Percentiles rank a stretch among this genome's conserved stretches.
These are phyloP conservation scores for Aptenodytes patagonicus DNA, from an alignment of 2,113 vertebrate genomes.

Conservation along the genomic window DNA sequence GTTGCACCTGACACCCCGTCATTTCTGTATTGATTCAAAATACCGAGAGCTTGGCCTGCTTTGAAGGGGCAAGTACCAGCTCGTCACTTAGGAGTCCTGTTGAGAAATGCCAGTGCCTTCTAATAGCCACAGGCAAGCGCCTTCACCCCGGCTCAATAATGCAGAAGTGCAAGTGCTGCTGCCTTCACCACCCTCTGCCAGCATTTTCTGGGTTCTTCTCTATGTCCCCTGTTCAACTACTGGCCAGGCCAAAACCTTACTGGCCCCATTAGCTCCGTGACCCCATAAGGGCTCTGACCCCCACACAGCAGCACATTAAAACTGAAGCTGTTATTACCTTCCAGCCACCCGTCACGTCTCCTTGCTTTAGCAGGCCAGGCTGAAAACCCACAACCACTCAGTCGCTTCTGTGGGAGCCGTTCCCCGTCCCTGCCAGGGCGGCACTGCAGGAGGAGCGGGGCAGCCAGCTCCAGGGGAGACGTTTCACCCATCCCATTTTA, in stretches of 20 bases:
- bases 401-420: rapidly evolving
- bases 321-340: neutral
- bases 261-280: neutral
- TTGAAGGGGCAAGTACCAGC: neutral
- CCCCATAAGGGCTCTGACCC: neutral
- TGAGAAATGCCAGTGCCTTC: neutral
- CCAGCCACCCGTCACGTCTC: rapidly evolving
- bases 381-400: neutral
- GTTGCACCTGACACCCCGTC: neutral
- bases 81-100: neutral
- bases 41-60: neutral
- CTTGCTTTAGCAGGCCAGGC: neutral
- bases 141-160: neutral
- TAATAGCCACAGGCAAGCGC: neutral
- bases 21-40: neutral
- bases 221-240: neutral
- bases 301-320: neutral
- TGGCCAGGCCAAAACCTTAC: neutral
- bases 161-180: neutral
- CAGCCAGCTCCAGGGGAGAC: neutral
- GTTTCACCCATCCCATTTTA: neutral
- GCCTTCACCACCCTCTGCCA: neutral
- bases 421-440: neutral
- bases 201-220: neutral
- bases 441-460: rapidly evolving